Evolutionary conservation across 1,140 invertebrate species (phyloP).

Genomic region (Aphaenogaster floridana): DNA sequence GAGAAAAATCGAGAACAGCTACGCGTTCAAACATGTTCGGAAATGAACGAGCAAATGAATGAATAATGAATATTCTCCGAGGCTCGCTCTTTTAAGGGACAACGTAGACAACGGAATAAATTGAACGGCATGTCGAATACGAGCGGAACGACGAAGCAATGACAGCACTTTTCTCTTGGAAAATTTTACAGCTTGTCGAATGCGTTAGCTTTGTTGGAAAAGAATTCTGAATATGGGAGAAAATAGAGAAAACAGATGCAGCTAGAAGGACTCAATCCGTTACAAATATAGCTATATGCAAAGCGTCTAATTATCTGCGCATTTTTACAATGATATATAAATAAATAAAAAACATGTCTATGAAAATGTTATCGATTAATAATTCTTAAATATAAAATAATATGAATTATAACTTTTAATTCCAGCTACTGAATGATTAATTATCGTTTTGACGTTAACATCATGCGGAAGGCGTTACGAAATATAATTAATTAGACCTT

Average conservation of each 20-base stretch:
- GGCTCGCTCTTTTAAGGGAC: neutral
- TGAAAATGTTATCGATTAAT: neutral
- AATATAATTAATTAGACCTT: conserved; percentile 33
- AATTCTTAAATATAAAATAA: conserved; percentile 6
- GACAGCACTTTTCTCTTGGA: neutral
- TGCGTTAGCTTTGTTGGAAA: neutral
- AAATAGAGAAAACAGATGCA: neutral
- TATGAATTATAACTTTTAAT: neutral
- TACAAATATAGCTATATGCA: neutral
- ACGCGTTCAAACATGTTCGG: neutral
- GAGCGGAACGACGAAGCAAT: neutral
- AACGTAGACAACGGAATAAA: conserved; percentile 14
- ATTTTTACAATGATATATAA: neutral
- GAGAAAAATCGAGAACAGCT: conserved; percentile 1
- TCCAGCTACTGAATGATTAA: neutral
- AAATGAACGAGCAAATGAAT: conserved; percentile 52
- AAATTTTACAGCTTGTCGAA: neutral
- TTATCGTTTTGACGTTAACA: neutral
- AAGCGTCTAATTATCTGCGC: neutral
- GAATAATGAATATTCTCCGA: conserved; percentile 30
- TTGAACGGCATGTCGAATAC: conserved; percentile 19
- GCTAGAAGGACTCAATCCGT: neutral
- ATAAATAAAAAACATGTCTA: neutral
- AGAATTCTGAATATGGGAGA: neutral
- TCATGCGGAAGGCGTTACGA: neutral